phyloP scores from a whole-genome alignment of 2,888 invertebrate genomes.

The Drosophila engyochracea region DNA sequence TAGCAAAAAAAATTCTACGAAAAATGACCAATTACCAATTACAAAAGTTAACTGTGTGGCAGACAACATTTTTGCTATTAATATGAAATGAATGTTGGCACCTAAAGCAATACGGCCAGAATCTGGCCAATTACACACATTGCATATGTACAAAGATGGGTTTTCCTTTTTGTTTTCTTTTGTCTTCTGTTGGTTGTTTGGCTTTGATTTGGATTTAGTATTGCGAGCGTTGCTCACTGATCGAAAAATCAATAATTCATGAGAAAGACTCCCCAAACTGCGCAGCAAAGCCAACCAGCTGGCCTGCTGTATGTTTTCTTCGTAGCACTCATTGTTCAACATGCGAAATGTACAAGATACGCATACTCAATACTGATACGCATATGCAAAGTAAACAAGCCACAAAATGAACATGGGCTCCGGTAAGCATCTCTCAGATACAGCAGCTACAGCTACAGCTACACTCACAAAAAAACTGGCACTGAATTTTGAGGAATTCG shows the following conservation, averaged over 20 bases:
- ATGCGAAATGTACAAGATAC: conserved; percentile 39
- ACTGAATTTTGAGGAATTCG: not conserved
- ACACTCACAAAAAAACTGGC: not conserved
- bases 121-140: conserved; percentile 56
- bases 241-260: conserved; percentile 81
- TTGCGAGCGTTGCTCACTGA: conserved; percentile 41
- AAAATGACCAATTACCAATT: conserved; percentile 4
- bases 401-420: conserved; percentile 73
- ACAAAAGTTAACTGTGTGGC: not conserved
- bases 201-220: conserved; percentile 28
- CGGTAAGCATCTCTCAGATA: conserved; percentile 42
- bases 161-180: conserved; percentile 2
- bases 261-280: conserved; percentile 27
- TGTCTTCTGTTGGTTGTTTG: not conserved
- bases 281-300: not conserved
- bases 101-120: conserved; percentile 10
- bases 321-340: conserved; percentile 45
- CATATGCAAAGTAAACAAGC: conserved; percentile 76
- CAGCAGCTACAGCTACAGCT: not conserved
- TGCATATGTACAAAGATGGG: conserved; percentile 48
- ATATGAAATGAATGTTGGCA: conserved; percentile 61
- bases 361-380: conserved; percentile 47
- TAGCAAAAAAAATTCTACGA: not conserved
- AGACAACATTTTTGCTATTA: conserved; percentile 49
- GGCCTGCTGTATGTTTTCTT: conserved; percentile 3